Conservation (phyloP, 1,140 invertebrate species). For the Ips nitidus region DNA sequence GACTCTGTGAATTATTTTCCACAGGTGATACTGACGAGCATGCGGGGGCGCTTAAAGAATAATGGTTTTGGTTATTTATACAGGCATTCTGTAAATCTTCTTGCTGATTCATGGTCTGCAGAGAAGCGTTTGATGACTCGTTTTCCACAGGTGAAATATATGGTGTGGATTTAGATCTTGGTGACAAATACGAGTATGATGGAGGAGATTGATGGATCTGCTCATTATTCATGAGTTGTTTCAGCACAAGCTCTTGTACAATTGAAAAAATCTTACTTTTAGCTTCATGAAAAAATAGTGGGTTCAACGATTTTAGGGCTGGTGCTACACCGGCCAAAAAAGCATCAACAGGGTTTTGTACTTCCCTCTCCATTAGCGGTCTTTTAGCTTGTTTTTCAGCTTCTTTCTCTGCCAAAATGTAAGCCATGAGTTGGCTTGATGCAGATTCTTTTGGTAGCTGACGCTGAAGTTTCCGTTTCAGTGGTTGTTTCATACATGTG, state of each 20-base stretch:
- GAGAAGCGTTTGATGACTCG: background rate
- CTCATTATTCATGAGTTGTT: background rate
- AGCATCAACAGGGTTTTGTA: constrained; percentile 12
- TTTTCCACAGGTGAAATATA: background rate
- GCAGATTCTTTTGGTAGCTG: constrained; percentile 24
- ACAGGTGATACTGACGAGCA: too few relatives aligned
- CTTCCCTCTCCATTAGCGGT: background rate
- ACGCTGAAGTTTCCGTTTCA: constrained; percentile 16
- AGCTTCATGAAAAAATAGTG: constrained; percentile 6
- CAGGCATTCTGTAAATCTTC: too few relatives aligned
- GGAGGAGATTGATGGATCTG: background rate
- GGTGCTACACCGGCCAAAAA: constrained; percentile 27
- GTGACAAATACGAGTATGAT: background rate
- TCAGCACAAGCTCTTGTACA: constrained; percentile 24
- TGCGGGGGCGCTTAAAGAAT: too few relatives aligned
- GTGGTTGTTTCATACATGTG: too few relatives aligned
- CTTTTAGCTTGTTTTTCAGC: constrained; percentile 8
- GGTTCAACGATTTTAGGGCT: constrained; percentile 21
- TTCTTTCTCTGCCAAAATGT: constrained; percentile 33
- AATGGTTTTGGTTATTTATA: too few relatives aligned
- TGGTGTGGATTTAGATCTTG: background rate
- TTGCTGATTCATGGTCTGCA: too few relatives aligned
- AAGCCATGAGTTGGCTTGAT: constrained; percentile 33
- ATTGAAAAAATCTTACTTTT: constrained; percentile 23
- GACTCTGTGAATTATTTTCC: too few relatives aligned